Percentiles rank a stretch among this genome's conserved stretches.
Evolutionary conservation across 1,140 invertebrate genomes (phyloP).

Genomic region (Pomacea maculata): DNA sequence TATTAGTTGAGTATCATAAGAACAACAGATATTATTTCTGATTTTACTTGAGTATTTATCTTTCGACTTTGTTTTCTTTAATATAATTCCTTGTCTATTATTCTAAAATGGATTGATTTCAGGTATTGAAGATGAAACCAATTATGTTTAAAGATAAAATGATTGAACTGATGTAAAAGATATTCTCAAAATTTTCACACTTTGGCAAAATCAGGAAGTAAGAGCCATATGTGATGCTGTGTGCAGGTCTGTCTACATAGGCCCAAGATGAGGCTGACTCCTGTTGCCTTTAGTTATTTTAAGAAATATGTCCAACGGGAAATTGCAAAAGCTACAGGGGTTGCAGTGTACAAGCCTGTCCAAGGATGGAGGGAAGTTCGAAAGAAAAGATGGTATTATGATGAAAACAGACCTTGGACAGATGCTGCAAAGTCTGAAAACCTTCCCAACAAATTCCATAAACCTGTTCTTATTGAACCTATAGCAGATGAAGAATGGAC

Average conservation of each 20-base stretch:
- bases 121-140: too few relatives aligned
- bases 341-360: constrained; percentile 33
- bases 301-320: constrained; percentile 42
- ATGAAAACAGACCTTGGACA: constrained; percentile 44
- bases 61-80: too few relatives aligned
- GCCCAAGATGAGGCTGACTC: constrained; percentile 34
- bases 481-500: constrained; percentile 40
- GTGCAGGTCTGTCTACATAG: not conserved
- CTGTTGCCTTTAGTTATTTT: constrained; percentile 33
- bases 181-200: too few relatives aligned
- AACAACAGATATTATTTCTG: too few relatives aligned
- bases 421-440: constrained; percentile 42
- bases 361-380: constrained; percentile 32
- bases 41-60: too few relatives aligned
- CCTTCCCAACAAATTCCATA: constrained; percentile 10
- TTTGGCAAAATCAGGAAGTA: too few relatives aligned
- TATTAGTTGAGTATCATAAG: too few relatives aligned
- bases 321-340: constrained; percentile 34
- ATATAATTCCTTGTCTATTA: too few relatives aligned
- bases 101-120: too few relatives aligned
- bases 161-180: too few relatives aligned
- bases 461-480: constrained; percentile 20
- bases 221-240: too few relatives aligned
- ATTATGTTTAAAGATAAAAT: too few relatives aligned
- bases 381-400: constrained; percentile 34